phyloP scores from a whole-genome alignment of 2,797 vertebrate genomes.

The Chloroceryle inda region DNA sequence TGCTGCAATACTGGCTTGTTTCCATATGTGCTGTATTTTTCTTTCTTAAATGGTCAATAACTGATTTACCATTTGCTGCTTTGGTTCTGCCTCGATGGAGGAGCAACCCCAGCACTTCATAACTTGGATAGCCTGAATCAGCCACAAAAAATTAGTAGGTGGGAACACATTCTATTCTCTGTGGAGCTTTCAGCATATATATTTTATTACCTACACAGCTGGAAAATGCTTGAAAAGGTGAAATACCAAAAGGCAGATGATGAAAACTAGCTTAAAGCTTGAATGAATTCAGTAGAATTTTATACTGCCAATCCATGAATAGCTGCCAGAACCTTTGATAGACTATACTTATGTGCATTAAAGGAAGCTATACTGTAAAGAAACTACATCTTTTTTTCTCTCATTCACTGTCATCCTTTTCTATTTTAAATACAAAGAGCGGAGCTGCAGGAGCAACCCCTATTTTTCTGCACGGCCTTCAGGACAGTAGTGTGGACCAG shows the following conservation, averaged over 20 bases:
- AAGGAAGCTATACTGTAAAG: not conserved
- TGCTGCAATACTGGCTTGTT: not conserved
- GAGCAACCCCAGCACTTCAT: not conserved
- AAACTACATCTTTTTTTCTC: not conserved
- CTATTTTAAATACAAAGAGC: not conserved
- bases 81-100: not conserved
- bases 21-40: not conserved
- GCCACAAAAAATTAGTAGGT: not conserved
- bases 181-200: not conserved
- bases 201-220: not conserved
- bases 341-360: not conserved
- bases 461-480: not conserved
- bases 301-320: not conserved
- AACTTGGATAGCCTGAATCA: not conserved
- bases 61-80: not conserved
- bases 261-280: not conserved
- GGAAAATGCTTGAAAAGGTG: conserved; percentile 21
- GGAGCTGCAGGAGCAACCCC: not conserved
- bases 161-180: not conserved
- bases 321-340: not conserved
- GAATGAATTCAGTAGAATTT: not conserved
- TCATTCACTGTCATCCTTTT: not conserved
- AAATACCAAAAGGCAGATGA: not conserved
- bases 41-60: not conserved
- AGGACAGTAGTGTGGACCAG: not conserved